A percentile compares a stretch with the other conserved stretches of the same genome.
phyloP scores from a whole-genome alignment of 2,888 invertebrate species.

The Meiosimyza platycephala region DNA sequence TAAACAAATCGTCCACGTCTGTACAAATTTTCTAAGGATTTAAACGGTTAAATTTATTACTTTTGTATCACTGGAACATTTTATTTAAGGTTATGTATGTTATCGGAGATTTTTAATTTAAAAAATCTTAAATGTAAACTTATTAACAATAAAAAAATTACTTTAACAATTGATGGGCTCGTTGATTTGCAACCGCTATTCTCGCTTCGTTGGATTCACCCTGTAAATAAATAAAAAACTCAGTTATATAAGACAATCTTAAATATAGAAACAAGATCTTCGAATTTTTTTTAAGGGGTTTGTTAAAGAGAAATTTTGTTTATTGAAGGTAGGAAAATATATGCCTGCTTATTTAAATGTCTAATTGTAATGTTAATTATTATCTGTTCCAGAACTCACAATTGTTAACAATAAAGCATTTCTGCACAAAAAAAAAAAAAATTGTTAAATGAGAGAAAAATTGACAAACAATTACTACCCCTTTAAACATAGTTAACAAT shows the following conservation, averaged over 20 bases:
- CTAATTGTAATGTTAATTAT: too few species aligned
- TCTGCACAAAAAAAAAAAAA: too few species aligned
- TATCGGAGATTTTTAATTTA: conserved; percentile 36
- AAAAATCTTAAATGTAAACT: conserved; percentile 20
- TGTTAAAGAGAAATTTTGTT: too few species aligned
- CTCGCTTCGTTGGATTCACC: conserved; percentile 94
- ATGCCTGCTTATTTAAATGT: too few species aligned
- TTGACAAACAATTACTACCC: too few species aligned
- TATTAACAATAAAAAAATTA: conserved; percentile 66
- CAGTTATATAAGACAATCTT: background rate
- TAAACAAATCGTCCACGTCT: background rate
- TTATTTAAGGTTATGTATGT: conserved; percentile 41
- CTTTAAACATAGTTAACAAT: background rate
- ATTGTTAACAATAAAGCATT: too few species aligned
- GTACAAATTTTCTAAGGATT: conserved; percentile 21
- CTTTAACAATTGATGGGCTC: conserved; percentile 96
- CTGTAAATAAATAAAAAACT: conserved; percentile 64
- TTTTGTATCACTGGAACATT: conserved; percentile 49
- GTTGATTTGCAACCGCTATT: conserved; percentile 96
- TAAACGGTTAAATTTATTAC: conserved; percentile 41
- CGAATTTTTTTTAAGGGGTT: too few species aligned
- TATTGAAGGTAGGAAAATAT: too few species aligned
- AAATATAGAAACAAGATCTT: background rate
- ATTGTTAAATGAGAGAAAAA: too few species aligned
- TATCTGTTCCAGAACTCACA: too few species aligned